Evolutionary conservation across 1,140 invertebrate genomes (phyloP), one percentile per base, ranked within the genome.

Genomic region (Psilanteris sp.): DNA sequence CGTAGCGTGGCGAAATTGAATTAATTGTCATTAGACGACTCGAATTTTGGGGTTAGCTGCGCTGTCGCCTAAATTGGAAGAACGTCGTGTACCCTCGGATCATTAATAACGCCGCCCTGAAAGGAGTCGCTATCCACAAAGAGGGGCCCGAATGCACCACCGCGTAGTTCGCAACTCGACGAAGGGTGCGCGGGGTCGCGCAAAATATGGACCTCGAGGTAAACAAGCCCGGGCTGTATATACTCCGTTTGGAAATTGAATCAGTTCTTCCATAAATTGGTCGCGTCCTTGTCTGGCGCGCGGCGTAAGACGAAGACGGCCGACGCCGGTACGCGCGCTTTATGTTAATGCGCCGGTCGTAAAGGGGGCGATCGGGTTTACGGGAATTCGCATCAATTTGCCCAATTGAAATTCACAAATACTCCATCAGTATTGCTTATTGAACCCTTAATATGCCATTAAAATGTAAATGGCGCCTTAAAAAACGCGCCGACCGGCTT

Each of bases 21-120:
- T 81, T 82, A 82, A 82, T 82, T 73, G 75, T 79, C 78, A 81
- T 82, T 79, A 81, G 78, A 68, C 70, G 36, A 50, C 68, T 37
- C 50, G 48, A 57, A 61, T 14, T 52, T 70, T 61, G 37, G 50
- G 66, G 67, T 59, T 52, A 50, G 41, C 54, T 68, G 26, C 41
- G 36, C 16, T 46, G 68, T 20, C 50, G 50, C 68, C 44, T 18
- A 9, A 29, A 44, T 68, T 54, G 36, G 26, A 37, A 29, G 16
- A 62, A 50, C 20, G 10, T 59, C 70, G 68, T 78, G 36, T 79
- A 71, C 78, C 66, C 79, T 77, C 64, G 61, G 26, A 39, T 82
- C 78, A 73, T 81, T 82, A 81, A 81, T 81, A 82, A 81, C 57
- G 48, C 20, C 46, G 67, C 36, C 59, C 68, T 41, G 36, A 52